Conservation (phyloP, 1,140 invertebrate species). For the Lethocerus indicus region DNA sequence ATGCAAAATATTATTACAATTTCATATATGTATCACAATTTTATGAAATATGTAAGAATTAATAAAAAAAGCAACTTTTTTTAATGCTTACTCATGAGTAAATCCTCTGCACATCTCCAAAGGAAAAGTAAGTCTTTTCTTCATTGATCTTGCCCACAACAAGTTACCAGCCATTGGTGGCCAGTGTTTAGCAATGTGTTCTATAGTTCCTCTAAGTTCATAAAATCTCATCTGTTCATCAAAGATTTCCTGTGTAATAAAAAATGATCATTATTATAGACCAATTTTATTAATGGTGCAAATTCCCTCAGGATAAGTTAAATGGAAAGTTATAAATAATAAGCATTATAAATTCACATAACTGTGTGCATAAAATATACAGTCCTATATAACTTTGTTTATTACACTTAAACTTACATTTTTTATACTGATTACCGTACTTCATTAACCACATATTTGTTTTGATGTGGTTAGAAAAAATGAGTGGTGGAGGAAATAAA, state of each 20-base stretch:
- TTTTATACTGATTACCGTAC: no score
- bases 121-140: slow-evolving; percentile 37
- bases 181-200: slow-evolving; percentile 46
- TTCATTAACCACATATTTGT: no score
- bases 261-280: neutral
- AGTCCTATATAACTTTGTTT: no score
- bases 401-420: no score
- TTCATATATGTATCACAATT: neutral
- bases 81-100: slow-evolving; percentile 28
- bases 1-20: no score
- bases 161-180: slow-evolving; percentile 54
- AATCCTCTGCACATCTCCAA: slow-evolving; percentile 36
- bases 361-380: no score
- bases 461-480: no score
- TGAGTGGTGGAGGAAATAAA: no score
- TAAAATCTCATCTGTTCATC: slow-evolving; percentile 25
- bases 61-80: neutral
- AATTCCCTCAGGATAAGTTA: no score
- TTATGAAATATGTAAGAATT: neutral
- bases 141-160: slow-evolving; percentile 50
- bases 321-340: no score
- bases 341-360: no score
- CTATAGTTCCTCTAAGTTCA: slow-evolving; percentile 27
- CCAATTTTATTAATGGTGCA: no score
- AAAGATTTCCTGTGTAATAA: slow-evolving; percentile 19